Evolutionary conservation across 2,113 vertebrate species (phyloP).

Genomic region (Petrocephalus microphthalmus): DNA sequence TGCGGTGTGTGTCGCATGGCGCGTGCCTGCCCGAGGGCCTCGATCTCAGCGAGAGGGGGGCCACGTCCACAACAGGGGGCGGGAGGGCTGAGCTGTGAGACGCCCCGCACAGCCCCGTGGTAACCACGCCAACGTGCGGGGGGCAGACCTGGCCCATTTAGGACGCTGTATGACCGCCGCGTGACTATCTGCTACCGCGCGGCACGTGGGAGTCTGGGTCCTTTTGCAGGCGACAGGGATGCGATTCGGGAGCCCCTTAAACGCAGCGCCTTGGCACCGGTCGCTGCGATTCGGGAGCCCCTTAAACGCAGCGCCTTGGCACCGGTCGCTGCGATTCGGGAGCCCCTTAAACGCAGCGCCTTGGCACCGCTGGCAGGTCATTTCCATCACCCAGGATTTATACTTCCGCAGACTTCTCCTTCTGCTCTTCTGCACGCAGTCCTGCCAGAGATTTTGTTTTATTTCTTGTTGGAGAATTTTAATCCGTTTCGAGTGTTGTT

Average conservation of each 20-base stretch:
- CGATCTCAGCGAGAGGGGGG: background rate
- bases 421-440: background rate
- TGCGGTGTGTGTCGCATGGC: background rate
- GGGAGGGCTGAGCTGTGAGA: background rate
- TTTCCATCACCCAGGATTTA: background rate
- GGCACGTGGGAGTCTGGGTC: background rate
- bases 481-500: background rate
- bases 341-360: background rate
- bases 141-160: background rate
- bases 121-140: background rate
- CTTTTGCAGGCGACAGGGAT: background rate
- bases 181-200: slow-evolving; percentile 28
- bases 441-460: background rate
- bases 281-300: too few species aligned
- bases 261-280: background rate
- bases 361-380: background rate
- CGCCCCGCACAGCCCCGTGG: background rate
- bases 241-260: background rate
- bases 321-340: too few species aligned
- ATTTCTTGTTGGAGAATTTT: background rate
- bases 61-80: background rate
- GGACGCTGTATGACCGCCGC: slow-evolving; percentile 26
- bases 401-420: background rate
- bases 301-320: background rate
- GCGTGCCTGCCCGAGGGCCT: background rate